phyloP scores from a whole-genome alignment of 2,797 vertebrate genomes.

The Alexandromys oeconomus region DNA sequence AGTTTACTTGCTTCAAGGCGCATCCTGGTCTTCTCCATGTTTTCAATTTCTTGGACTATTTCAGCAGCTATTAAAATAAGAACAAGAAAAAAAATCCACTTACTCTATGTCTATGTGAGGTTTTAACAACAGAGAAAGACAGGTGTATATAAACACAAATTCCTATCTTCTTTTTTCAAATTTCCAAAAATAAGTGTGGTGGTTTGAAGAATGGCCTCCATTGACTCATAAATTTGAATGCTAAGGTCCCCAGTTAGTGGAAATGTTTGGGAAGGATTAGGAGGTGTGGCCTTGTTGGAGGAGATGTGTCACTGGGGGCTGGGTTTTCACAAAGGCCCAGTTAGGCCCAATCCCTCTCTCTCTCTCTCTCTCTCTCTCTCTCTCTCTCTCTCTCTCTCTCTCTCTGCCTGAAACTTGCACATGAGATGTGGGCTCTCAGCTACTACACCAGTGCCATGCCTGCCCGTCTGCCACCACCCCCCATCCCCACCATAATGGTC shows the following conservation, averaged over 20 bases:
- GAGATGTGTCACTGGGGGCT: neutral
- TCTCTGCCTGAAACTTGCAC: neutral
- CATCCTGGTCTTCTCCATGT: slow-evolving; percentile 92
- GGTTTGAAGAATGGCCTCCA: neutral
- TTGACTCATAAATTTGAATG: neutral
- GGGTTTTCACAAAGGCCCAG: neutral
- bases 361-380: too few species aligned
- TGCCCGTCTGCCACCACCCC: neutral
- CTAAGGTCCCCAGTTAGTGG: neutral
- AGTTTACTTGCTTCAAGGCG: slow-evolving; percentile 89
- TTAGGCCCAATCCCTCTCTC: too few species aligned
- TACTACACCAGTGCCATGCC: neutral
- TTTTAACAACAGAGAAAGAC: slow-evolving; percentile 16
- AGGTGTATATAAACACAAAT: neutral
- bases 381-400: too few species aligned
- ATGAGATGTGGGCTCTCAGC: neutral
- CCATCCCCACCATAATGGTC: neutral
- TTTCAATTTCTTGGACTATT: slow-evolving; percentile 94
- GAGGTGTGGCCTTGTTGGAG: neutral
- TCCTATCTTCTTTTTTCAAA: neutral
- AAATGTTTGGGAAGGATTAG: neutral
- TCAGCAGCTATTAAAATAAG: slow-evolving; percentile 92
- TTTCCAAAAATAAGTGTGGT: slow-evolving; percentile 9
- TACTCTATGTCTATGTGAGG: neutral
- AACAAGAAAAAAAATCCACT: neutral